Conservation (phyloP, 2,113 vertebrate species). For the Sebastes fasciatus region DNA sequence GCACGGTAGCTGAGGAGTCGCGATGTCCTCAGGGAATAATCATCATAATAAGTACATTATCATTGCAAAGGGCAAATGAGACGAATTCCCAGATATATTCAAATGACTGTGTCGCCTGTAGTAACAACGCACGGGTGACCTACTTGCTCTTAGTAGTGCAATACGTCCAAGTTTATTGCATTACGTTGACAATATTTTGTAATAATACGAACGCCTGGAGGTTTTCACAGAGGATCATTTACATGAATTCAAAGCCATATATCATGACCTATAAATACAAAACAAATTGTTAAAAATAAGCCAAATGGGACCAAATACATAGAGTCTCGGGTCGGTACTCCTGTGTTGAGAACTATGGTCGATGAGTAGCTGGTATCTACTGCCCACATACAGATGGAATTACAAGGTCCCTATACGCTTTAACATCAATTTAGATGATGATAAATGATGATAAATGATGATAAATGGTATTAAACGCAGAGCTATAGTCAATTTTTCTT, state of each 20-base stretch:
- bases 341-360: too few relatives aligned
- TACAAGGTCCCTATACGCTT: too few relatives aligned
- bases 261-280: neutral
- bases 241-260: neutral
- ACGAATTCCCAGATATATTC: constrained; percentile 23
- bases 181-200: neutral
- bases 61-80: constrained; percentile 36
- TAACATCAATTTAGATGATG: too few relatives aligned
- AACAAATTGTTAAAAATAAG: neutral
- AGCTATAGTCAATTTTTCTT: too few relatives aligned
- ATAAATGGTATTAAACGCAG: too few relatives aligned
- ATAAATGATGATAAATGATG: too few relatives aligned
- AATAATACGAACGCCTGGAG: neutral
- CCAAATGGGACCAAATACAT: neutral
- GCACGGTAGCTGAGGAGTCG: neutral
- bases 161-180: neutral
- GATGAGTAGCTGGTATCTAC: too few relatives aligned
- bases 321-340: too few relatives aligned
- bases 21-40: constrained; percentile 24
- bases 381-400: too few relatives aligned
- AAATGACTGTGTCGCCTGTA: constrained; percentile 34
- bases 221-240: neutral
- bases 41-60: constrained; percentile 28
- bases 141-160: constrained; percentile 21
- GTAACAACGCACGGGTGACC: constrained; percentile 39